These are phyloP conservation scores for Marmota flaviventris DNA, from an alignment of 2,113 vertebrate species.

Conservation along the genomic window DNA sequence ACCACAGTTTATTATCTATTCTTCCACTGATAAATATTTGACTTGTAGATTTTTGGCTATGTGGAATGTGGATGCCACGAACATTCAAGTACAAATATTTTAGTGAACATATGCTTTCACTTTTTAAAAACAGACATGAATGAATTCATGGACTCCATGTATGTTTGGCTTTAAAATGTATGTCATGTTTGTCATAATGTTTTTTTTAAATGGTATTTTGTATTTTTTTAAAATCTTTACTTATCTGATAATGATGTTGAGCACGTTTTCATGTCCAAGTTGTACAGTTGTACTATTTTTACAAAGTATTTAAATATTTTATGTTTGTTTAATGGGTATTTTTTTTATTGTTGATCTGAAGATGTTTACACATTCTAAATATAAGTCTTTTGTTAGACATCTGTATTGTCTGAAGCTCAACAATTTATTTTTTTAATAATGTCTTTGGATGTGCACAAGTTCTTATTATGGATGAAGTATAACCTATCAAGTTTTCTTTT, in stretches of 20 bases:
- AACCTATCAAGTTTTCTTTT: not conserved
- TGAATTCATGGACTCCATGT: not conserved
- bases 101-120: not conserved
- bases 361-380: not conserved
- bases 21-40: not conserved
- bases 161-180: not conserved
- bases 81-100: not conserved
- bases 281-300: not conserved
- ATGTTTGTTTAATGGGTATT: not conserved
- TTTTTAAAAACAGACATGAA: not conserved
- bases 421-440: not conserved
- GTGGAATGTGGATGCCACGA: not conserved
- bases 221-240: not conserved
- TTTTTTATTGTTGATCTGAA: slow-evolving; percentile 3
- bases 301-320: not conserved
- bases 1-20: not conserved
- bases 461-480: not conserved
- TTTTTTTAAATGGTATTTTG: not conserved
- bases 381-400: not conserved
- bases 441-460: not conserved
- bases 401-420: not conserved
- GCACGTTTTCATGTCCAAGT: not conserved
- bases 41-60: not conserved
- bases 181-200: not conserved
- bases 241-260: slow-evolving; percentile 31